Base-by-base conservation (phyloP, 1,140 invertebrate genomes). In the Littorina saxatilis region DNA sequence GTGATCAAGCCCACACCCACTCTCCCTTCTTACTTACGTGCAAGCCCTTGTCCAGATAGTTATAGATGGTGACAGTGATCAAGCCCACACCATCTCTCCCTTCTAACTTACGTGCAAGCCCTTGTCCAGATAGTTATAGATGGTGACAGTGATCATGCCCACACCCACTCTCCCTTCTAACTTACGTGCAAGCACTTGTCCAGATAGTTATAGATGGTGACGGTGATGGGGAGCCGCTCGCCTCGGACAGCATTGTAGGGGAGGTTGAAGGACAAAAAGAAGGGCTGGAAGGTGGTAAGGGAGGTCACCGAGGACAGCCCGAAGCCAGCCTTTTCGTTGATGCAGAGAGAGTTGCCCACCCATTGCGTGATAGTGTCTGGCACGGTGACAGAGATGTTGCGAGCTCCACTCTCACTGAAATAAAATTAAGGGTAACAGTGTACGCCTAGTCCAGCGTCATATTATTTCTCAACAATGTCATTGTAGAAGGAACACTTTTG, bases 331-430 rank as follows among this genome's bases (percentile, higher is more conserved):
- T 95, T 93, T 0, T 96, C 94, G 92, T 97, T 97, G 47, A 99
- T 93, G 4, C 98, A 97, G 90, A 99, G 98, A 0, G 96, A 98
- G 50, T 96, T 96, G 0, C 99, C 94, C n/a, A 96, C 94, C 97
- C 98, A 99, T 3, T 96, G 97, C 0, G 97, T 98, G 13, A 99
- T 96, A 0, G 96, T 96, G 84, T 97, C 95, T 0, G 98, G 98
- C 47, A 97, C 95, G 70, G 91, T 91, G 52, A 93, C 93, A 2
- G 88, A 89, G 32, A 94, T 66, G 29, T 88, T 80, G 68, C 92
- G 83, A 79, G 91, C 88, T 32, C 95, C 95, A 85, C 93, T 92
- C 82, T 91, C 91, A 17, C 90, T 91, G 79, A 1, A 39, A 61
- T n/a, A n/a, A n/a, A n/a, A n/a, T n/a, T n/a, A n/a, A n/a, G n/a